phyloP scores from a whole-genome alignment of 2,797 vertebrate genomes.

The Capromys pilorides region DNA sequence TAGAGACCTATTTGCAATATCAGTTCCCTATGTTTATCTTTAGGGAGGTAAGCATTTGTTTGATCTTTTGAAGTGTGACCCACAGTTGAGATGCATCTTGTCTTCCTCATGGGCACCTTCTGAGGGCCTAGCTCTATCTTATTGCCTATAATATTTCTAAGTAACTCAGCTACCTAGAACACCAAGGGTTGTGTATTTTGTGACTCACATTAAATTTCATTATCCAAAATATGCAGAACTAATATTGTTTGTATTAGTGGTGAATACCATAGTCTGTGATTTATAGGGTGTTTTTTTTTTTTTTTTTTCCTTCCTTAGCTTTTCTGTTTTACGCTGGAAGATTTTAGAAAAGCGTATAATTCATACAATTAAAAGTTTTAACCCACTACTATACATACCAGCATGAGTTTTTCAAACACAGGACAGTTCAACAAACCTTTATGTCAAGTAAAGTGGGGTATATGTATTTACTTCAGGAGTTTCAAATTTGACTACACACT shows the following conservation, averaged over 20 bases:
- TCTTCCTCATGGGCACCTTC: too few relatives aligned
- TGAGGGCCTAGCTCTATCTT: too few relatives aligned
- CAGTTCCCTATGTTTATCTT: too few relatives aligned
- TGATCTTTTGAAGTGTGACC: too few relatives aligned
- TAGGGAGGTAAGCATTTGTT: too few relatives aligned
- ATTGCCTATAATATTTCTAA: too few relatives aligned
- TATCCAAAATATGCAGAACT: not conserved
- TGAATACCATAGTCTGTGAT: not conserved
- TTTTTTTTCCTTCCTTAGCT: not conserved
- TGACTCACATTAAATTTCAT: not conserved
- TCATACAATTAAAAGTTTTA: not conserved
- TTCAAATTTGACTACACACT: not conserved
- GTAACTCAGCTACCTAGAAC: too few relatives aligned
- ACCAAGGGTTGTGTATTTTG: not conserved
- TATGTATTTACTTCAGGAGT: slow-evolving; percentile 16
- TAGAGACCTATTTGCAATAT: too few relatives aligned
- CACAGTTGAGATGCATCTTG: too few relatives aligned
- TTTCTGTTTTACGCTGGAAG: not conserved
- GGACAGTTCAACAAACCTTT: not conserved
- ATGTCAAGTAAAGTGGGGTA: not conserved
- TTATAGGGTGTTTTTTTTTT: not conserved
- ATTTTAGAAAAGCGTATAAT: not conserved
- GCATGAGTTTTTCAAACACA: not conserved
- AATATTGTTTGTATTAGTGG: not conserved
- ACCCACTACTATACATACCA: not conserved